Percentiles rank a stretch among this genome's conserved stretches.
Evolutionary conservation across 2,113 vertebrate genomes (phyloP).

Genomic region (Rhadina sibilatrix): DNA sequence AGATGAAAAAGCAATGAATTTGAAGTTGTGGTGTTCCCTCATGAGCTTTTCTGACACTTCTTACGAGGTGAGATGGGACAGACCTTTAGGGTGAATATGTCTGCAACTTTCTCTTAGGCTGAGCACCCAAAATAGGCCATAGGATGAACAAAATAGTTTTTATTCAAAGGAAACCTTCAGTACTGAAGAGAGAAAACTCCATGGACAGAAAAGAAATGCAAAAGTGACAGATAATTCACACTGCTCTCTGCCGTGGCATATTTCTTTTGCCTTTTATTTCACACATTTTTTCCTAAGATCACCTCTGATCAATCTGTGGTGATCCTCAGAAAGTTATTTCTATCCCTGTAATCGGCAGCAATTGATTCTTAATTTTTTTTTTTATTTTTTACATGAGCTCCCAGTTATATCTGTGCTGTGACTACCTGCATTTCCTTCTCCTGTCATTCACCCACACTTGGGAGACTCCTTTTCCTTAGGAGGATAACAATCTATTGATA

Average conservation of each 20-base stretch:
- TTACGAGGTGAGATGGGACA: not conserved
- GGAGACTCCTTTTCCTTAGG: not conserved
- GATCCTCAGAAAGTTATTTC: not conserved
- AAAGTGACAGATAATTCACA: not conserved
- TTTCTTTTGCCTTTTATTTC: not conserved
- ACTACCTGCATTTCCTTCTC: not conserved
- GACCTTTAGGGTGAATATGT: not conserved
- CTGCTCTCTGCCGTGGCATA: not conserved
- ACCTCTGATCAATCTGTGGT: not conserved
- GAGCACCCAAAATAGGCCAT: not conserved
- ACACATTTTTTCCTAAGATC: not conserved
- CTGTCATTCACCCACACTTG: not conserved
- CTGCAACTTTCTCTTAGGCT: fast-evolving
- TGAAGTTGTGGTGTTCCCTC: not conserved
- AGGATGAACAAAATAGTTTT: not conserved
- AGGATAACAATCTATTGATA: not conserved
- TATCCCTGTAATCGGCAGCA: not conserved
- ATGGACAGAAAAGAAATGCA: fast-evolving
- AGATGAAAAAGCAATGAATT: not conserved
- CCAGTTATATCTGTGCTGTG: not conserved
- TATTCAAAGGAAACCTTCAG: not conserved
- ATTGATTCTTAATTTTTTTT: not conserved
- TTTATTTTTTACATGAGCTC: not conserved
- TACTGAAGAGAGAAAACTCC: not conserved
- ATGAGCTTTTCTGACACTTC: not conserved